phyloP scores from a whole-genome alignment of 2,113 vertebrate genomes.

The Scopus umbretta region DNA sequence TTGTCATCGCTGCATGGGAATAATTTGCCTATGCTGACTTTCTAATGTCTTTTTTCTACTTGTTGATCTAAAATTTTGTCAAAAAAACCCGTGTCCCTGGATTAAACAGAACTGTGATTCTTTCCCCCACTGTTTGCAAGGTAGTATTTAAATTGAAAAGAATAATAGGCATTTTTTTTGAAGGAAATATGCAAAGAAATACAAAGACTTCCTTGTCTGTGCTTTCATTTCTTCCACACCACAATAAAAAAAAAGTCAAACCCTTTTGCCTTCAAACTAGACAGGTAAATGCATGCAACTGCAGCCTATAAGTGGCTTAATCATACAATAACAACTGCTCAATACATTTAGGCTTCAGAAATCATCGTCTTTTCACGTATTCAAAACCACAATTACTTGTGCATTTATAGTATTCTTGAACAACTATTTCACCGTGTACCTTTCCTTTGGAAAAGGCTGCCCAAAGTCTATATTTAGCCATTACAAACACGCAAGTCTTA shows the following conservation, averaged over 20 bases:
- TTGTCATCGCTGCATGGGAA: not conserved
- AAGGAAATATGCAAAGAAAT: not conserved
- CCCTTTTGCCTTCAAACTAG: not conserved
- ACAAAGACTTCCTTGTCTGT: not conserved
- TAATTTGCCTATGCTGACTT: not conserved
- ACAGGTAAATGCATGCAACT: not conserved
- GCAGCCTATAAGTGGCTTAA: not conserved
- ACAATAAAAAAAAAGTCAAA: not conserved
- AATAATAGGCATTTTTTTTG: not conserved
- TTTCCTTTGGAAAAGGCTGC: conserved; percentile 13
- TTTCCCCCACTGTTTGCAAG: not conserved
- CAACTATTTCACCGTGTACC: not conserved
- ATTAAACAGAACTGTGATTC: not conserved
- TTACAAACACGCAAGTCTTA: conserved; percentile 21
- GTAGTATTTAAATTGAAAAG: not conserved
- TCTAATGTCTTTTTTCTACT: not conserved
- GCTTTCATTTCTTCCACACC: not conserved
- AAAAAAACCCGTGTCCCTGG: too few species aligned
- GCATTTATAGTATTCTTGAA: not conserved
- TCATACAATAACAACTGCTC: not conserved
- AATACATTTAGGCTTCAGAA: not conserved
- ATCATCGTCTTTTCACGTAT: not conserved
- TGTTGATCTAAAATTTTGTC: not conserved
- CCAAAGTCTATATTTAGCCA: conserved; percentile 31
- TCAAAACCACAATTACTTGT: not conserved